phyloP scores from a whole-genome alignment of 2,888 invertebrate genomes.

The Leptopilina syphax region DNA sequence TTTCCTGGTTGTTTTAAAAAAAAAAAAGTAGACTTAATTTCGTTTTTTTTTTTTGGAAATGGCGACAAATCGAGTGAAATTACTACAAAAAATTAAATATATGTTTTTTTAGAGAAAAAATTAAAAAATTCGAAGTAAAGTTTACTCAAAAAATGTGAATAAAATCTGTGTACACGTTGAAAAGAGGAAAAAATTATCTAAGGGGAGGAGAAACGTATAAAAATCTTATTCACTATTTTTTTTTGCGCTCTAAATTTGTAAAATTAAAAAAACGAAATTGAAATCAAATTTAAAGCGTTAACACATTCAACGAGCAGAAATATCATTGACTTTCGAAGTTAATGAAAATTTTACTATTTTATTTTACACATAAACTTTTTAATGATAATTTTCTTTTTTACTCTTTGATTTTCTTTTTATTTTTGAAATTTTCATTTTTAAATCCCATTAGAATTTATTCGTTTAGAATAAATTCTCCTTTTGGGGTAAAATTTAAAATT shows the following conservation, averaged over 20 bases:
- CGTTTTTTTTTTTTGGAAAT: not conserved
- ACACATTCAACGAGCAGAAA: not conserved
- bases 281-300: not conserved
- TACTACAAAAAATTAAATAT: too few relatives aligned
- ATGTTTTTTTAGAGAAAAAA: not conserved
- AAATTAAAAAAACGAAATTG: too few relatives aligned
- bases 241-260: not conserved
- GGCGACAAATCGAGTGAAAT: too few relatives aligned
- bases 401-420: too few relatives aligned
- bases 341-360: not conserved
- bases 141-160: conserved; percentile 15
- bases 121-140: not conserved
- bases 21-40: too few relatives aligned
- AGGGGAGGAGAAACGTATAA: conserved; percentile 27
- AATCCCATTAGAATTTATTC: too few relatives aligned
- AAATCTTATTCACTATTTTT: conserved; percentile 28
- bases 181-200: conserved; percentile 35
- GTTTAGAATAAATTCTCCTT: too few relatives aligned
- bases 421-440: too few relatives aligned
- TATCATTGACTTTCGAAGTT: not conserved
- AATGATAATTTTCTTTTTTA: too few relatives aligned
- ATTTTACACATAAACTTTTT: too few relatives aligned
- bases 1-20: not conserved
- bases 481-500: too few relatives aligned
- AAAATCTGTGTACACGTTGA: conserved; percentile 28